Percentiles rank a stretch among this genome's conserved stretches.
phyloP scores from a whole-genome alignment of 2,797 vertebrate genomes.

The Etheostoma perlongum region DNA sequence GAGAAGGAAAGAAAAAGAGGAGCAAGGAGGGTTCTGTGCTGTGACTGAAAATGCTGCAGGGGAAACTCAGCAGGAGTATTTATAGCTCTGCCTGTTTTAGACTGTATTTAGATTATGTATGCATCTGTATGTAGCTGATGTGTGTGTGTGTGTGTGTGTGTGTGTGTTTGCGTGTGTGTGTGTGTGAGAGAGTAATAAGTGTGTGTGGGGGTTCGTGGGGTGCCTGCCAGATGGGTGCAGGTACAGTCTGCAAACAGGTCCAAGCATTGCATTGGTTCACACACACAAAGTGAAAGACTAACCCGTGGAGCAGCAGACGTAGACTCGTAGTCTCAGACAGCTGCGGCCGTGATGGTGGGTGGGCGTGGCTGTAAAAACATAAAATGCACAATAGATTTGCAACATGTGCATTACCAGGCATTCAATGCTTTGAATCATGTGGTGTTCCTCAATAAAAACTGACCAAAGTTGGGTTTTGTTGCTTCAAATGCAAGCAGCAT shows the following conservation, averaged over 20 bases:
- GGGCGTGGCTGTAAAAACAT: slow-evolving; percentile 87
- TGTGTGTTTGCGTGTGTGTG: slow-evolving; percentile 13
- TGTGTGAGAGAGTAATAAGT: background rate
- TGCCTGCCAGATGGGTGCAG: slow-evolving; percentile 32
- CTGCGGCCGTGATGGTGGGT: slow-evolving; percentile 93
- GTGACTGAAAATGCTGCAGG: slow-evolving; percentile 67
- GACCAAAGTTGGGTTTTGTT: background rate
- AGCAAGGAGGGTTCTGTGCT: slow-evolving; percentile 42
- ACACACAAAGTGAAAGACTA: slow-evolving; percentile 54
- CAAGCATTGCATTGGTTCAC: slow-evolving; percentile 35
- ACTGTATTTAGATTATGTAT: slow-evolving; percentile 58
- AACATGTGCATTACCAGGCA: background rate
- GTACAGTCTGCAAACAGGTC: slow-evolving; percentile 36
- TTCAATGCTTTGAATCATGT: background rate
- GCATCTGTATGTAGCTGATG: slow-evolving; percentile 50
- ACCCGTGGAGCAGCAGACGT: slow-evolving; percentile 96
- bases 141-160: slow-evolving; percentile 25
- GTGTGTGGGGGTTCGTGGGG: slow-evolving; percentile 17
- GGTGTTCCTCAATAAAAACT: background rate
- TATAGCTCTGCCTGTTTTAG: slow-evolving; percentile 66
- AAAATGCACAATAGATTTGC: slow-evolving; percentile 22
- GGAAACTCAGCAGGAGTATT: slow-evolving; percentile 70
- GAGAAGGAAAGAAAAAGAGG: slow-evolving; percentile 20
- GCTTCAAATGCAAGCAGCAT: background rate
- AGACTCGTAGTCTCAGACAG: slow-evolving; percentile 96